Evolutionary conservation across 2,888 invertebrate species (phyloP).

Genomic region (Eupithecia subumbrata): DNA sequence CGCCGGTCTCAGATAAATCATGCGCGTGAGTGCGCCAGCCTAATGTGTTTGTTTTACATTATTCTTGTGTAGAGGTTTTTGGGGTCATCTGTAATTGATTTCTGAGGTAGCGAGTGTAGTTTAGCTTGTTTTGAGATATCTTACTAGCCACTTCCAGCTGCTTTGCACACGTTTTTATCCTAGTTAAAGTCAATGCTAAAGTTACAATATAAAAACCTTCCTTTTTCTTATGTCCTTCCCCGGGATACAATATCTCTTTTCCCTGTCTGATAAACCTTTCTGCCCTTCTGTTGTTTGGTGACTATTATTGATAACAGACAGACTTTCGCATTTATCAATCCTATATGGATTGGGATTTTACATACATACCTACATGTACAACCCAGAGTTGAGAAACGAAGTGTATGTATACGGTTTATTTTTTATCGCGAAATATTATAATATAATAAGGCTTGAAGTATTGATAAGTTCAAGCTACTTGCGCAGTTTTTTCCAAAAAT

Average conservation of each 20-base stretch:
- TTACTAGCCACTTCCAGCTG: neutral
- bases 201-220: no score
- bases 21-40: slow-evolving; percentile 47
- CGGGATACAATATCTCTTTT: neutral
- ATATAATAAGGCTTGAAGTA: no score
- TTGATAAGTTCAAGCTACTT: no score
- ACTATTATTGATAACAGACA: slow-evolving; percentile 1
- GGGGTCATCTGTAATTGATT: neutral
- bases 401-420: no score
- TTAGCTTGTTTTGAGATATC: neutral
- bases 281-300: neutral
- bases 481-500: no score
- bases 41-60: slow-evolving; percentile 45
- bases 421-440: no score
- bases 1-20: slow-evolving; percentile 54
- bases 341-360: neutral
- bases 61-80: neutral
- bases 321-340: neutral
- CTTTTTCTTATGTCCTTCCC: neutral
- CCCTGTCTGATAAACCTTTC: no score
- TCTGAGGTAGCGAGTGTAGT: neutral
- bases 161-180: neutral
- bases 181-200: neutral
- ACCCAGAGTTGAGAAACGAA: no score
- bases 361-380: no score